Evolutionary conservation across 2,113 vertebrate species (phyloP), one percentile per base, ranked within the genome.

Genomic region (Camelus bactrianus): DNA sequence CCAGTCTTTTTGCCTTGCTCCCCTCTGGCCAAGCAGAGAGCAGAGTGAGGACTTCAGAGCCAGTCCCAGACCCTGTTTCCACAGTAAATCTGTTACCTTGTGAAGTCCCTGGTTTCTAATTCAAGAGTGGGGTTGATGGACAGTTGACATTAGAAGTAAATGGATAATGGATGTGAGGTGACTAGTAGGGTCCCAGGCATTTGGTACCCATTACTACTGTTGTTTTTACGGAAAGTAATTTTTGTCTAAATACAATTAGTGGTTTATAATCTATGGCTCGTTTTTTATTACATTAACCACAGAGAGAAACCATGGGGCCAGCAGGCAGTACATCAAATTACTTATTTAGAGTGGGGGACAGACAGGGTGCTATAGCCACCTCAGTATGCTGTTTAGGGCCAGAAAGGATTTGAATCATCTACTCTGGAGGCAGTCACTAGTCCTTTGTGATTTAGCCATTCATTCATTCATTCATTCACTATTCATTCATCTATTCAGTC

Each of bases 171-270:
- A 72, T 82, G 64, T 3, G 75, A 94, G 38, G 85, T 83, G 69
- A 80, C 94, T 88, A 69, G 75, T 17, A 38, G 95, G 93, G 72
- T 28, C 64, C 56, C 52, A n/a, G 72, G 70, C 64, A 84, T 76
- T 87, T 91, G 50, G 76, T 94, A 84, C 62, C 89, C 73, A 60
- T 94, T 77, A 95, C 82, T 95, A 86, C n/a, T 87, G 60, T 79
- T 93, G 77, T 83, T 94, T 72, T 52, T 77, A 77, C 94, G 92
- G 81, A 82, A 95, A 91, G 46, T 85, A 58, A 83, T 95, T 94
- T 93, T 94, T 92, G 50, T 95, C 85, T 76, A 84, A 95, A 88
- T 94, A 82, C 35, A 92, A 87, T 97, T 96, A 95, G 95, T 94
- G 95, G 89, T 88, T 96, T 95, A 84, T 93, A 93, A 93, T 94